A percentile compares a stretch with the other conserved stretches of the same genome.
Conservation (phyloP, 2,113 vertebrate species). For the Centrocercus urophasianus region DNA sequence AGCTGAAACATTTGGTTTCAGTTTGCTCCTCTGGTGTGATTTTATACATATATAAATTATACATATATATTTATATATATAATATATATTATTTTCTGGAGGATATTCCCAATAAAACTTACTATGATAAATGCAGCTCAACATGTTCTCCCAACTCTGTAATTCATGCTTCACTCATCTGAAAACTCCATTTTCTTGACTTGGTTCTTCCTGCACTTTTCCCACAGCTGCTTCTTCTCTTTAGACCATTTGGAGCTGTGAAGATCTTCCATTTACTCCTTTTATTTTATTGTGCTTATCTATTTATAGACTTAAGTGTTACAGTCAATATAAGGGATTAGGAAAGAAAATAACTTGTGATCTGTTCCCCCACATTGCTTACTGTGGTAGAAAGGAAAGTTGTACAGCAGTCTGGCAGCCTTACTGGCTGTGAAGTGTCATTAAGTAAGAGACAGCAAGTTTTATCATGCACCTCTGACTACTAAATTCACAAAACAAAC, state of each 20-base stretch:
- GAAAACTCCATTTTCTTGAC: background rate
- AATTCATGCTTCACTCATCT: background rate
- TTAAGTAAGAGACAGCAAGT: constrained; percentile 58
- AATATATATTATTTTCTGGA: too few relatives aligned
- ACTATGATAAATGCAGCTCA: background rate
- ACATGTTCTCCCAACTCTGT: background rate
- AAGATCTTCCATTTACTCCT: background rate
- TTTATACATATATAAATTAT: background rate
- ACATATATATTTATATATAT: background rate
- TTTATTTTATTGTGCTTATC: constrained; percentile 1
- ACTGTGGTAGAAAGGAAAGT: constrained; percentile 51
- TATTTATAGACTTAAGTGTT: constrained; percentile 23
- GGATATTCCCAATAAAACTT: background rate
- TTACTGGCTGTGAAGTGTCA: constrained; percentile 49
- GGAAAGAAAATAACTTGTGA: constrained; percentile 26
- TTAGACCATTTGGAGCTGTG: background rate
- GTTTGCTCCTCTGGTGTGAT: background rate
- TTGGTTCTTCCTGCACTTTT: background rate
- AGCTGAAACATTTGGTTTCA: background rate
- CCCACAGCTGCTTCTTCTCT: background rate
- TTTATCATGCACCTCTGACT: constrained; percentile 66
- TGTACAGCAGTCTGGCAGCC: constrained; percentile 22
- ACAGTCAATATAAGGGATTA: constrained; percentile 10
- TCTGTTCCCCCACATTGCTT: constrained; percentile 25
- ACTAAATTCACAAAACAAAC: constrained; percentile 76